phyloP scores from a whole-genome alignment of 2,113 vertebrate genomes.

The Trogon melanurus region DNA sequence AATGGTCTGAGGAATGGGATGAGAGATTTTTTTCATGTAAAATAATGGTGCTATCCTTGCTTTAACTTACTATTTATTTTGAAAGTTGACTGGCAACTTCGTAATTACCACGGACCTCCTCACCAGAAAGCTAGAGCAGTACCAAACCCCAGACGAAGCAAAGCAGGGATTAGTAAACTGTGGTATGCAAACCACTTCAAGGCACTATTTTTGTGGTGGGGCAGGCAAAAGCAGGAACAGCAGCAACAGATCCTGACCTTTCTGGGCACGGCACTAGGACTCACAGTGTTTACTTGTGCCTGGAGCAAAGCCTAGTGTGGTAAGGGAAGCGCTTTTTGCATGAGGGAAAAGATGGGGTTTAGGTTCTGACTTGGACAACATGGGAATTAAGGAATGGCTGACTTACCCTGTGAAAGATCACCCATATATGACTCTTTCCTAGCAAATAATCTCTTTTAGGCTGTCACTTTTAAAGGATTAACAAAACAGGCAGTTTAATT shows the following conservation, averaged over 20 bases:
- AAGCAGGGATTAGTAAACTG: neutral
- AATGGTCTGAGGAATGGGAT: neutral
- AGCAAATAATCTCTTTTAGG: neutral
- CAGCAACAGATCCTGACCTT: conserved; percentile 16
- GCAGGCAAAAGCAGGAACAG: neutral
- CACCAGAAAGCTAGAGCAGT: neutral
- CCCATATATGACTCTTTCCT: neutral
- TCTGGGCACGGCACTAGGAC: neutral
- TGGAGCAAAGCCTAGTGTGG: conserved; percentile 5
- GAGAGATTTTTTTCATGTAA: neutral
- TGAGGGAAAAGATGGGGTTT: conserved; percentile 14
- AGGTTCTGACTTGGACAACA: neutral
- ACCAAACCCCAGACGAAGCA: neutral
- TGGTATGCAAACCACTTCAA: conserved; percentile 25
- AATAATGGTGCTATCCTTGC: neutral
- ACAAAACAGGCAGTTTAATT: neutral
- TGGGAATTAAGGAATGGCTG: conserved; percentile 39
- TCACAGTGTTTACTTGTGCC: conserved; percentile 49
- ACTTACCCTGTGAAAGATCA: neutral
- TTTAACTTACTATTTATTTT: neutral
- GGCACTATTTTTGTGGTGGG: neutral
- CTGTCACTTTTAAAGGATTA: neutral
- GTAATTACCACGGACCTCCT: neutral
- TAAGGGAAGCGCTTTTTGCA: neutral
- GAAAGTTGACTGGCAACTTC: neutral